Evolutionary conservation across 2,888 invertebrate genomes (phyloP).

Genomic region (Nyleta sp.): DNA sequence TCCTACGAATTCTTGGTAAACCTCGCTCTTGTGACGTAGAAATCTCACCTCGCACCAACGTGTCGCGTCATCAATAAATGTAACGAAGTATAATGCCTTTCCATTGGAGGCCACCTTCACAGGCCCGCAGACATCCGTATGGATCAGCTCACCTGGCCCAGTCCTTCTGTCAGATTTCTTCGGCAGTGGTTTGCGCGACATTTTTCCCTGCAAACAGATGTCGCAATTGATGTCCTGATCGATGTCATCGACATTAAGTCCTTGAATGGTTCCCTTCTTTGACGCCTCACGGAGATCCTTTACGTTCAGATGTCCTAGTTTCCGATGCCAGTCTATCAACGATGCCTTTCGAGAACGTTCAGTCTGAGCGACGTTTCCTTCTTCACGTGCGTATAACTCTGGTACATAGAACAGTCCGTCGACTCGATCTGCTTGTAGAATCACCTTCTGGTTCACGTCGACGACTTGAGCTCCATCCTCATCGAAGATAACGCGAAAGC

Average conservation of each 20-base stretch:
- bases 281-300: conserved; percentile 7
- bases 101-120: no score
- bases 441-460: not conserved
- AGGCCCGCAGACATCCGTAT: conserved; percentile 68
- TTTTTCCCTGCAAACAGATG: conserved; percentile 51
- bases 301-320: conserved; percentile 24
- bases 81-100: no score
- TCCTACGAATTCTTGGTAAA: no score
- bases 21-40: no score
- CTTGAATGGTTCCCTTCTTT: conserved; percentile 6
- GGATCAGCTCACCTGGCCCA: conserved; percentile 64
- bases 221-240: conserved; percentile 45
- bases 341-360: not conserved
- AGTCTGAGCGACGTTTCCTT: not conserved
- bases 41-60: no score
- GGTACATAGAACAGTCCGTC: not conserved
- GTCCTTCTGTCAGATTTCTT: conserved; percentile 42
- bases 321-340: conserved; percentile 1
- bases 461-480: conserved; percentile 6
- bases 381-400: not conserved
- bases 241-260: conserved; percentile 7
- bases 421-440: not conserved
- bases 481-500: conserved; percentile 18
- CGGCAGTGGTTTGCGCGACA: conserved; percentile 60
- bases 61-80: no score